Evolutionary conservation across 2,797 vertebrate genomes (phyloP).

Genomic region (Anguilla marmorata): DNA sequence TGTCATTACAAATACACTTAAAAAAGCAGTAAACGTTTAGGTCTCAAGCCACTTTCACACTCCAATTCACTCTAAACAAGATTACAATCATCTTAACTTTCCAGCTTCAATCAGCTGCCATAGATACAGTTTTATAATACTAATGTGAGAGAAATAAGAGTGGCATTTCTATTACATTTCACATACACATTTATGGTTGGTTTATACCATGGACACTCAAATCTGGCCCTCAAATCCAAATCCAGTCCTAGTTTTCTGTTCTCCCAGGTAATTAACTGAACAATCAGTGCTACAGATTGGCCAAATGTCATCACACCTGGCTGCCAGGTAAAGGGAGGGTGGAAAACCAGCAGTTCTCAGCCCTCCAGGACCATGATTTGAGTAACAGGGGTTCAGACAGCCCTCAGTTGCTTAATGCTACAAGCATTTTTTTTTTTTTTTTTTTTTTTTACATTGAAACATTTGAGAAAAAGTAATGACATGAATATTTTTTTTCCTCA

Average conservation of each 20-base stretch:
- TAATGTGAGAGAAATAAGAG: neutral
- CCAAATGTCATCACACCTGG: no score
- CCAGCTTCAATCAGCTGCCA: neutral
- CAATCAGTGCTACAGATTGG: no score
- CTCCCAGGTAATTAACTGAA: no score
- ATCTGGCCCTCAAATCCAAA: no score
- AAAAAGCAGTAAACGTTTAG: neutral
- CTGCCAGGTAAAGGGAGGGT: neutral
- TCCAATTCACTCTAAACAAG: neutral
- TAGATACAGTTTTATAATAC: neutral
- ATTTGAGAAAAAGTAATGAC: neutral
- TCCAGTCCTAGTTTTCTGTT: no score
- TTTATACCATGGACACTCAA: neutral
- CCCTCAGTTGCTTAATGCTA: neutral
- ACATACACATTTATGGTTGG: neutral
- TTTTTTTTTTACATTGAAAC: neutral
- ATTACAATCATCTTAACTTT: neutral
- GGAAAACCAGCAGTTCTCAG: neutral
- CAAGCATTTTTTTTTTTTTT: neutral
- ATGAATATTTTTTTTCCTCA: neutral
- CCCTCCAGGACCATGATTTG: neutral
- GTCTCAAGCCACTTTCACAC: neutral
- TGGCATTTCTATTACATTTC: neutral
- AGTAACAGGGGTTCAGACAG: neutral
- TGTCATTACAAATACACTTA: neutral